Evolutionary conservation across 1,140 invertebrate genomes (phyloP).

Genomic region (fruit fly (Drosophila melanogaster)): DNA sequence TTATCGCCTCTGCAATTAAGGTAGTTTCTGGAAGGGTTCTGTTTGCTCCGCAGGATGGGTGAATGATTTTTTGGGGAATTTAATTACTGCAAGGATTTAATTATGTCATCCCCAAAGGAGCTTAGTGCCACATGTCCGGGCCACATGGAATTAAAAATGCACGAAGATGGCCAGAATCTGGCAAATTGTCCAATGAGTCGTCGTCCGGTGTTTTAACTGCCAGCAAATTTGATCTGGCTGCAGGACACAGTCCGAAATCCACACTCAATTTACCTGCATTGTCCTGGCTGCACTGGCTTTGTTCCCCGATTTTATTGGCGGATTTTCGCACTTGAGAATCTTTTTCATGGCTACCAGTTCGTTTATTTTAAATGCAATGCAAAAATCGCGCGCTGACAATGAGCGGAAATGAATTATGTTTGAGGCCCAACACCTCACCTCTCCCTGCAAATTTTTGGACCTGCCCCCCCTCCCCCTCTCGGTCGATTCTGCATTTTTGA

Average conservation of each 20-base stretch:
- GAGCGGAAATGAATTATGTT: conserved; percentile 83
- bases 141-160: neutral
- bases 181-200: conserved; percentile 64
- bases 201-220: conserved; percentile 46
- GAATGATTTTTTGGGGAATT: conserved; percentile 79
- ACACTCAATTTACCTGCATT: conserved; percentile 82
- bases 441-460: neutral
- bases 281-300: conserved; percentile 42
- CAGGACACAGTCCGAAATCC: conserved; percentile 50
- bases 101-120: conserved; percentile 72
- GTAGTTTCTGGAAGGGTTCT: conserved; percentile 67
- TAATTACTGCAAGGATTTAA: conserved; percentile 85
- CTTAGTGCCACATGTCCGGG: conserved; percentile 10
- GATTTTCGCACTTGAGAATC: conserved; percentile 70
- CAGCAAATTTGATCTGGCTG: conserved; percentile 50
- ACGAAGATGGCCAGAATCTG: conserved; percentile 7
- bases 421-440: conserved; percentile 45
- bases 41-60: conserved; percentile 21
- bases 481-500: conserved; percentile 4
- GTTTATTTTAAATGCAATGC: conserved; percentile 74
- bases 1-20: conserved; percentile 84
- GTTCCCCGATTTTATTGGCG: neutral
- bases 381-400: conserved; percentile 75
- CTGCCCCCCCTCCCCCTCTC: neutral
- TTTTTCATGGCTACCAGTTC: conserved; percentile 41